These are phyloP conservation scores for Melanostoma scalare DNA, from an alignment of 2,888 invertebrate species.

Conservation along the genomic window DNA sequence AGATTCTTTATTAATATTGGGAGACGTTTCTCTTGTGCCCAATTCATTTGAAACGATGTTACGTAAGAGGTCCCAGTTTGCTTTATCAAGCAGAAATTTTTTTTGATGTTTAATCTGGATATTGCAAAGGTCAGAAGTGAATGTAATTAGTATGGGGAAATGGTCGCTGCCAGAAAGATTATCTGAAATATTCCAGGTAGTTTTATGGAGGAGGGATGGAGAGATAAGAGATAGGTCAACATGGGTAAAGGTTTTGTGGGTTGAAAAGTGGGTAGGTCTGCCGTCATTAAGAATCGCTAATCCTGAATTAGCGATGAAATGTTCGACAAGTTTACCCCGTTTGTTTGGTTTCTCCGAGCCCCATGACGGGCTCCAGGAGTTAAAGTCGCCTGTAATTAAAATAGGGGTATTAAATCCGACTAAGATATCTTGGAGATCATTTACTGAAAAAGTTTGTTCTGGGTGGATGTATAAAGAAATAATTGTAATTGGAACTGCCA, in stretches of 20 bases:
- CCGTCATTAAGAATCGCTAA: conserved; percentile 43
- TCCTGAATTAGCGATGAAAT: conserved; percentile 12
- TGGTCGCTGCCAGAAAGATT: no score
- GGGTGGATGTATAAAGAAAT: conserved; percentile 45
- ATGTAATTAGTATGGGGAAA: no score
- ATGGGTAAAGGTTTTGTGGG: conserved; percentile 3
- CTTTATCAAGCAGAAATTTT: conserved; percentile 16
- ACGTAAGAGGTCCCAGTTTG: conserved; percentile 9
- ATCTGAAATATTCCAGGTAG: conserved; percentile 1
- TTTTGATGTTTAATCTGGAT: background rate
- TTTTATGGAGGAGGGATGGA: conserved; percentile 15
- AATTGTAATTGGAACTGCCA: conserved; percentile 25
- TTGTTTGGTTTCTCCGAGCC: conserved; percentile 25
- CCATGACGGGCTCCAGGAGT: conserved; percentile 34
- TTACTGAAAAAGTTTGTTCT: conserved; percentile 27
- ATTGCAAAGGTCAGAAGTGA: no score
- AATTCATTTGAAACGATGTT: no score
- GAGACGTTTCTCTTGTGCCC: background rate
- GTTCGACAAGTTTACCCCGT: conserved; percentile 35
- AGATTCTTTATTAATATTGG: conserved; percentile 3
- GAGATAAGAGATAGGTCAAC: conserved; percentile 25
- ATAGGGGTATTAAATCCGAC: conserved; percentile 20
- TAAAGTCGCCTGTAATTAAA: background rate
- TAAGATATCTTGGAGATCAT: conserved; percentile 6
- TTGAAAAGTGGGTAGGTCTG: background rate